Conservation (phyloP, 2,113 vertebrate species). For the Mungos mungo region DNA sequence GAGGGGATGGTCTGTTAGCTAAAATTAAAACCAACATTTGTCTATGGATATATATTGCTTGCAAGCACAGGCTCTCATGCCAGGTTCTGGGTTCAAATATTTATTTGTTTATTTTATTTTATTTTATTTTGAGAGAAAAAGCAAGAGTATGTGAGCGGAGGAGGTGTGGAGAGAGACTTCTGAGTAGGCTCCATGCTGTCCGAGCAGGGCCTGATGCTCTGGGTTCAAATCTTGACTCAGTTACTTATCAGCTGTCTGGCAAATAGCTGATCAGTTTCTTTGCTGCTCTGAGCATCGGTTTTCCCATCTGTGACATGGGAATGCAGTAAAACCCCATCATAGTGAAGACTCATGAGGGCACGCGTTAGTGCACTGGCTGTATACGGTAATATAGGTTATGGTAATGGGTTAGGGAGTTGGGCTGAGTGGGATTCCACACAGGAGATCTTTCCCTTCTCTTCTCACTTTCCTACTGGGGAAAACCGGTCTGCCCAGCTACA, state of each 20-base stretch:
- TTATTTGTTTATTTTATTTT: background rate
- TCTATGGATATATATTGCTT: background rate
- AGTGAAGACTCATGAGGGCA: background rate
- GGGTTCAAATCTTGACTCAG: background rate
- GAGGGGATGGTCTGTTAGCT: background rate
- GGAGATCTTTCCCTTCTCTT: background rate
- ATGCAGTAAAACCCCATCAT: background rate
- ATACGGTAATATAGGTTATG: too few species aligned
- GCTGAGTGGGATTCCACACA: background rate
- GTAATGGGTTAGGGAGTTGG: background rate
- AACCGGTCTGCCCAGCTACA: background rate
- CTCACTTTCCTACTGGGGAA: background rate
- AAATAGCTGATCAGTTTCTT: background rate
- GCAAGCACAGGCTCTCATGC: background rate
- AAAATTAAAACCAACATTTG: background rate
- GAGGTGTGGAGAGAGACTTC: too few species aligned
- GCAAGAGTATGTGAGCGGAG: too few species aligned
- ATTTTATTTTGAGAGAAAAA: too few species aligned
- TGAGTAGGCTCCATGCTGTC: too few species aligned
- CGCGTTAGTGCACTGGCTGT: background rate
- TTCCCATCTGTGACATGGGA: background rate
- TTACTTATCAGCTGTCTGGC: background rate
- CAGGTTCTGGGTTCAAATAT: background rate
- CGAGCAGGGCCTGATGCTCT: background rate
- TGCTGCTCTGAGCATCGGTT: background rate